Evolutionary conservation across 1,140 invertebrate genomes (phyloP).

Genomic region (Aphis craccivora): DNA sequence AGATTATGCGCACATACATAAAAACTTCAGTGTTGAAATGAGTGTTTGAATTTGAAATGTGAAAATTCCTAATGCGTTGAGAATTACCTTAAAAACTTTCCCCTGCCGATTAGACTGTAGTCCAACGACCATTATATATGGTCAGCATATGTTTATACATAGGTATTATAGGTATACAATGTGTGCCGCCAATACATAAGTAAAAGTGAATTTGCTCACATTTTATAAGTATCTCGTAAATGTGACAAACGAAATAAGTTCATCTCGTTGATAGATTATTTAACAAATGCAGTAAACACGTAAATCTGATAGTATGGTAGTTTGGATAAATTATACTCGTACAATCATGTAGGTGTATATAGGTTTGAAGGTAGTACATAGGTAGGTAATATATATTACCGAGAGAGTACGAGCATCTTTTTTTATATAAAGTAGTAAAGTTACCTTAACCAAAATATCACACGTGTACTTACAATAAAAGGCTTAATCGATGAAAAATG

Average conservation of each 20-base stretch:
- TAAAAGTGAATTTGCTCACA: conserved; percentile 38
- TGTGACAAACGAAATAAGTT: not conserved
- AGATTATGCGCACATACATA: not conserved
- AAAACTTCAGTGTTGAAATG: not conserved
- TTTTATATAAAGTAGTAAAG: not conserved
- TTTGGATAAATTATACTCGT: not conserved
- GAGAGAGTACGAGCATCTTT: not conserved
- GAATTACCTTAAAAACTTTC: conserved; percentile 34
- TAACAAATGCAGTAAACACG: not conserved
- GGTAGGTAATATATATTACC: not conserved
- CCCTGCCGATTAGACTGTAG: not conserved
- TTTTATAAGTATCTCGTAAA: not conserved
- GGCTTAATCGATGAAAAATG: not conserved
- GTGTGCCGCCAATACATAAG: not conserved
- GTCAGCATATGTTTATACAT: not conserved
- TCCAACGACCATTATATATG: not conserved
- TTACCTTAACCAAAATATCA: not conserved
- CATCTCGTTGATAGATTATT: not conserved
- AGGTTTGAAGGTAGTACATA: not conserved
- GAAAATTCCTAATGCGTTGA: not conserved
- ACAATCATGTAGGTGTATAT: not conserved
- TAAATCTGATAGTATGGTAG: not conserved
- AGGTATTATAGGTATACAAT: conserved; percentile 1
- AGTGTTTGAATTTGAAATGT: conserved; percentile 42
- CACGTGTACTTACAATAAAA: not conserved